Conservation (phyloP, 2,888 invertebrate species). For the Eulithis testata region DNA sequence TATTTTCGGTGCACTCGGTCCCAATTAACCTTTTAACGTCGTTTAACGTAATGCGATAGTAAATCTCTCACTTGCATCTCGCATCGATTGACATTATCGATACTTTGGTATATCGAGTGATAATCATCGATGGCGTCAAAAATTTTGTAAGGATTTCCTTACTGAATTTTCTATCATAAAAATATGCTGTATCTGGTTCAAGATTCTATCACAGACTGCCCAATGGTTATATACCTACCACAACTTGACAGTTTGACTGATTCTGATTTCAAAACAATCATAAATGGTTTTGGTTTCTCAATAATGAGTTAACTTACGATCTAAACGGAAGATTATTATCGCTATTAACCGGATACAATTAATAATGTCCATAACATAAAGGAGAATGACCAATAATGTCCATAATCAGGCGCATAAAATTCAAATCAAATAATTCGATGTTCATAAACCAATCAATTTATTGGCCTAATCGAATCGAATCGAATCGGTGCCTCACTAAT, state of each 20-base stretch:
- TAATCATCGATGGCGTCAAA: too few species aligned
- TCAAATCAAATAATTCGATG: constrained; percentile 27
- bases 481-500: constrained; percentile 13
- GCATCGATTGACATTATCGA: constrained; percentile 51
- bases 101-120: too few species aligned
- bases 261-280: too few species aligned
- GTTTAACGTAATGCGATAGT: constrained; percentile 64
- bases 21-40: constrained; percentile 75
- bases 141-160: too few species aligned
- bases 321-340: constrained; percentile 3
- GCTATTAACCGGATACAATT: constrained; percentile 19
- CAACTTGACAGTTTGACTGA: too few species aligned
- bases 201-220: too few species aligned
- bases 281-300: not conserved
- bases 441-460: constrained; percentile 31
- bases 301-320: constrained; percentile 11
- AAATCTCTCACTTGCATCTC: constrained; percentile 63
- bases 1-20: constrained; percentile 64
- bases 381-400: constrained; percentile 19
- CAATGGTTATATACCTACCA: too few species aligned
- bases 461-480: constrained; percentile 30
- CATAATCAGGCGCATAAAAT: constrained; percentile 28
- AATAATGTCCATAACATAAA: constrained; percentile 25
- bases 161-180: too few species aligned
- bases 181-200: too few species aligned